A percentile compares a stretch with the other conserved stretches of the same genome.
Conservation (phyloP, 1,140 invertebrate genomes). For the Coelopa frigida region DNA sequence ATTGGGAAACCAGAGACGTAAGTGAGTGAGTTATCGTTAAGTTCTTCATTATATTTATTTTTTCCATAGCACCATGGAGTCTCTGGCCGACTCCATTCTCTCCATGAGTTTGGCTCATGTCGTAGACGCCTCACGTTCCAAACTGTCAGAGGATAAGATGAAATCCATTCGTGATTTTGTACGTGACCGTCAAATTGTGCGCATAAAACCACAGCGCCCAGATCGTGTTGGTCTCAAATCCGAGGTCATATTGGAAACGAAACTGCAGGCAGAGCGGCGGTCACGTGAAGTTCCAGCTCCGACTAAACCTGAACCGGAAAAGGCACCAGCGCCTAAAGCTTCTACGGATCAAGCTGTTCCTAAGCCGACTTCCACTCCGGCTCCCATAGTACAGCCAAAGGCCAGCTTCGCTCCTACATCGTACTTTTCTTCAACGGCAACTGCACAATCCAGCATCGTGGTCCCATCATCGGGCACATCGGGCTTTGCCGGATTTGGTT, state of each 20-base stretch:
- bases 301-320: neutral
- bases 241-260: slow-evolving; percentile 39
- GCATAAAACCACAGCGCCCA: slow-evolving; percentile 37
- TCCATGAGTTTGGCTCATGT: slow-evolving; percentile 28
- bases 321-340: neutral
- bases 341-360: neutral
- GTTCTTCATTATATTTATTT: neutral
- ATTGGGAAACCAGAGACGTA: too few relatives aligned
- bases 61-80: slow-evolving; percentile 23
- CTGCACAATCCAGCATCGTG: neutral
- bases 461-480: too few relatives aligned
- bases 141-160: slow-evolving; percentile 26
- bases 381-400: neutral
- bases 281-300: too few relatives aligned
- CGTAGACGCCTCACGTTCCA: slow-evolving; percentile 24
- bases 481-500: too few relatives aligned
- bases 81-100: slow-evolving; percentile 36
- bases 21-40: neutral
- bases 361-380: neutral
- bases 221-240: slow-evolving; percentile 38
- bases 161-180: slow-evolving; percentile 21
- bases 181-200: slow-evolving; percentile 20
- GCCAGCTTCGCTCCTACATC: neutral
- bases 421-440: neutral
- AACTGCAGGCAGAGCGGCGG: slow-evolving; percentile 21